Base-by-base conservation (phyloP, 2,888 invertebrate genomes). In the Agrochola macilenta region DNA sequence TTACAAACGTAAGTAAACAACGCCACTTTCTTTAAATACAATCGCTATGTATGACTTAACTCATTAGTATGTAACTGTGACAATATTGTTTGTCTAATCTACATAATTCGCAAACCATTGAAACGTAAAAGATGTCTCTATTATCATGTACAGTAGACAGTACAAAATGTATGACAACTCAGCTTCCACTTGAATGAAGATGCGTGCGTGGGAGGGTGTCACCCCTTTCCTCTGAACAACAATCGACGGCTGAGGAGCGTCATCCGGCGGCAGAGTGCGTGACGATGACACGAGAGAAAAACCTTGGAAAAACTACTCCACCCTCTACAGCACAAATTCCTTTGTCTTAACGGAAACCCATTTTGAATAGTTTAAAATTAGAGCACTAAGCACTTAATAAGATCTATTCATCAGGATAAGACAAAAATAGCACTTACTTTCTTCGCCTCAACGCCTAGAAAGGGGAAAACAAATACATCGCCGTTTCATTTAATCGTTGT, bases 151-250 rank as follows among this genome's bases (percentile, higher is more conserved):
- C 66, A 80, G 49, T 49, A 63, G 61, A 61, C 70, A 83, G 74
- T 46, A 77, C 77, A 89, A 87, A 87, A 81, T 85, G 81, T 84
- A 87, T 86, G 85, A 86, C 86, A 91, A 90, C 91, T 90, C 92
- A 92, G 91, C 92, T 94, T 95, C 93, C 93, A 95, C 94, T 95
- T 94, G 90, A 95, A 94, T 93, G 93, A 91, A 92, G 92, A 93
- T 90, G 90, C 89, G 90, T 94, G 94, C 93, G 95, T 95, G 90
- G 95, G 95, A 94, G 95, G 95, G 95, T 95, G 94, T 93, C 95
- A 94, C 94, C 95, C 96, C 92, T 93, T 93, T 93, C 89, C 90
- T 92, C 91, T 92, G 89, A 90, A 93, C 90, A 94, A 95, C 94
- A 95, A 94, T 94, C 88, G 93, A 90, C 91, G 87, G 89, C 85